Evolutionary conservation across 2,888 invertebrate genomes (phyloP), one percentile per base, ranked within the genome.

Genomic region (Cataglyphis altisquamis): DNA sequence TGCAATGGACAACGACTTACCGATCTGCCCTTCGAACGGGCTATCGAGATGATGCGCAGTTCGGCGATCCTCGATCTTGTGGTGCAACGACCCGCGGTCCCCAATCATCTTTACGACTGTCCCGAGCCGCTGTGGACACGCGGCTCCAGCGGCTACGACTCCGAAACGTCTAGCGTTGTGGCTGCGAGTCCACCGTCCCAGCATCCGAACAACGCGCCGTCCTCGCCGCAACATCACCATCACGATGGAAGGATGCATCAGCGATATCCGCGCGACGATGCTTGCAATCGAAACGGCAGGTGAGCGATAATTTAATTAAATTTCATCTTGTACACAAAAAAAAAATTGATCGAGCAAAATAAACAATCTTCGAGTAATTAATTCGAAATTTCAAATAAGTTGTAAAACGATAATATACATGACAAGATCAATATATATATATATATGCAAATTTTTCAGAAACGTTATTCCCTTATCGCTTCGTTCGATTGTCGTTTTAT

Each of bases 1-100:
- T 98, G 98, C 94, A 99, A 99, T 94, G 98, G 98, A 85, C 94
- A 94, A 57, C 91, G 94, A 32, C 89, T 94, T 25, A 94, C 94
- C 55, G 94, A 94, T 88, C 85, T 94, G 67, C 94, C 94, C 21
- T 94, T 94, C 88, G 94, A 94, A 74, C 89, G 93, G 52, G 94
- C 94, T 18, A 94, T 94, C 86, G 94, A 94, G 82, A 91, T 92
- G 75, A 94, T 94, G 94, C 92, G 94, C 39, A 91, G 93, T 81
- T 90, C 94, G 21, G 93, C 94, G 29, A 88, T 94, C 12, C 90
- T 94, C 67, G 94, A 95, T 95, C 89, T 95, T 94, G 88, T 96
- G 95, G 92, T 94, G 92, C 93, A 94, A 89, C 82, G 97, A 97
- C 94, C 94, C 52, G 89, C 92, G 15, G 89, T 91, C 3, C 89